phyloP scores from a whole-genome alignment of 2,797 vertebrate genomes.

The Podarcis siculus region DNA sequence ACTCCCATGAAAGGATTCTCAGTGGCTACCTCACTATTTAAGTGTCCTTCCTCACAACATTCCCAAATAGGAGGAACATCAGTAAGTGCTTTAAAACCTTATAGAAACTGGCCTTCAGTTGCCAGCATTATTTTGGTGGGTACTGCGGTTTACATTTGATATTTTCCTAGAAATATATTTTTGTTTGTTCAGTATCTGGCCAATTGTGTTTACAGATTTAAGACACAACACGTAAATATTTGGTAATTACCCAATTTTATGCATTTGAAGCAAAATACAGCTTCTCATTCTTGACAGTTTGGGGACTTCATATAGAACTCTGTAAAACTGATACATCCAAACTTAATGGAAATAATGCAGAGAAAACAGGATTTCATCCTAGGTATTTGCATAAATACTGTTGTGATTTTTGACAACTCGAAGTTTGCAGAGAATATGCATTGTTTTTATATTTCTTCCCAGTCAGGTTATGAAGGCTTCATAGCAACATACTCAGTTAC shows the following conservation, averaged over 20 bases:
- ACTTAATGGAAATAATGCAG: neutral
- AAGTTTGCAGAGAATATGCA: slow-evolving; percentile 37
- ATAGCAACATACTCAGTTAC: rapidly evolving
- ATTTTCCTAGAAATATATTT: neutral
- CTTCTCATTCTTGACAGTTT: neutral
- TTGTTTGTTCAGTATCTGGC: neutral
- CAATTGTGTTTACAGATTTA: neutral
- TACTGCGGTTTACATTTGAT: neutral
- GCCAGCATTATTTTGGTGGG: neutral
- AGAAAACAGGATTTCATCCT: neutral
- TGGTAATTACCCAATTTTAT: neutral
- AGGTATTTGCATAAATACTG: neutral
- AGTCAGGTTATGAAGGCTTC: rapidly evolving
- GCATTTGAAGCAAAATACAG: neutral
- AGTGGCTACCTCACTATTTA: neutral
- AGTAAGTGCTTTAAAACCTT: neutral
- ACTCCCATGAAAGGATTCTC: neutral
- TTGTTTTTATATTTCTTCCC: neutral
- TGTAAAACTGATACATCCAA: neutral
- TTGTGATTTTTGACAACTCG: neutral
- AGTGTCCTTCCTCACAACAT: neutral
- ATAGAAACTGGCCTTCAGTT: neutral
- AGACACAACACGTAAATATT: neutral
- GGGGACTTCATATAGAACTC: neutral
- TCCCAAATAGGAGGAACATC: neutral